Base-by-base conservation (phyloP, 1,140 invertebrate genomes). In the Halyomorpha halys region DNA sequence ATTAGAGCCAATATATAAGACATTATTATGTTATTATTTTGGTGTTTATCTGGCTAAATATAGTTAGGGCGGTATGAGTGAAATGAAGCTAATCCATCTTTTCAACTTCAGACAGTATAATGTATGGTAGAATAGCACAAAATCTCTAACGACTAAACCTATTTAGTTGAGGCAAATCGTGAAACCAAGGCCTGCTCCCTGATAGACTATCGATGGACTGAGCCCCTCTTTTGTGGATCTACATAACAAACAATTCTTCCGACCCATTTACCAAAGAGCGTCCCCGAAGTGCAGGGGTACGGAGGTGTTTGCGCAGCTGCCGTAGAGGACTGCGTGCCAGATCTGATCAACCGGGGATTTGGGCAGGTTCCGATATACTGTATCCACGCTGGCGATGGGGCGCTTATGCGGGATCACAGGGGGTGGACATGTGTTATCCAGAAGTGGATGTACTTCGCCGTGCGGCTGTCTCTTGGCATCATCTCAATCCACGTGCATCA, bases 241-340 rank as follows among this genome's bases (percentile, higher is more conserved):
- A 49, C 47, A 49, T 49, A 49, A 21, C 47, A 49, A 49, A 49
- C 47, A 49, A 19, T 49, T 49, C 47, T 49, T 49, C 47, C 47
- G 47, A 21, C n/a, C 47, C 47, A 49, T 49, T 49, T 49, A 39
- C 6, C 34, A 39, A 39, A 39, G 34, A 39, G 34, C 34, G 16
- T 11, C 8, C 6, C 47, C 47, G 47, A 49, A 49, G 47, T 21
- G n/a, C n/a, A 19, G 47, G 21, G 47, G 47, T 19, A 49, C 11
- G 21, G 16, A 49, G n/a, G 21, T 49, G 21, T 49, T 49, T 49
- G 47, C n/a, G 47, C 47, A 49, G 47, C 47, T 49, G 47, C 47
- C 11, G 16, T 6, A 1, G 16, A 21, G n/a, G n/a, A 11, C 21
- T 49, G 47, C 47, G 47, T 49, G 47, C 47, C 47, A 18, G 21